Evolutionary conservation across 2,113 vertebrate species (phyloP), one percentile per base, ranked within the genome.

Genomic region (Engraulis encrasicolus): DNA sequence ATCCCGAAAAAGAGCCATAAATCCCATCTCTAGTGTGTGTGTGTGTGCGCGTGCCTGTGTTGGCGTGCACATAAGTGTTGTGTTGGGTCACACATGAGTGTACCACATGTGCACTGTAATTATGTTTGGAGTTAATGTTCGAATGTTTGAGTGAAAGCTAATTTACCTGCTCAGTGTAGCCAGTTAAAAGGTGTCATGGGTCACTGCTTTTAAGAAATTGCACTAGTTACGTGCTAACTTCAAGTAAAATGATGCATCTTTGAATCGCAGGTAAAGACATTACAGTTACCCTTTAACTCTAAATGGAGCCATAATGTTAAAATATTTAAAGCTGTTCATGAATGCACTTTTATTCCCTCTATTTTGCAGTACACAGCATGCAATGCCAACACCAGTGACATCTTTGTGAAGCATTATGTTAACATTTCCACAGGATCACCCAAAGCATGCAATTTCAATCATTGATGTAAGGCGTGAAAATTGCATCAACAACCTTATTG

Each of bases 61-160:
- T 0, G 27, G 66, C 34, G 27, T 74, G 31, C 31, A 31, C 23
- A n/a, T 23, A 23, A 27, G n/a, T 66, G 23, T 27, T 66, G 20
- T 27, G n/a, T 6, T 6, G 40, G 40, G 40, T 3, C 40, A 45
- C 3, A 45, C 40, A 3, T 45, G 23, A 17, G 7, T 58, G n/a
- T 23, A 23, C 58, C 58, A 66, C 58, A 66, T 6, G 58, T 27
- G 58, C n/a, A 9, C 6, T 9, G 23, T 74, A 74, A 74, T 74
- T 74, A 74, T 74, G 66, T 66, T 23, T 66, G 58, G n/a, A 66
- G 58, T 66, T 27, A 66, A 23, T 66, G 58, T 66, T 66, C 27
- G 23, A 23, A 66, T 23, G n/a, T 66, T 66, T 66, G 58, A 66
- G 58, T 66, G 58, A 66, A 66, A 19, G 23, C n/a, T 2, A 66